Conservation (phyloP, 2,888 invertebrate genomes). For the Hesperia comma region DNA sequence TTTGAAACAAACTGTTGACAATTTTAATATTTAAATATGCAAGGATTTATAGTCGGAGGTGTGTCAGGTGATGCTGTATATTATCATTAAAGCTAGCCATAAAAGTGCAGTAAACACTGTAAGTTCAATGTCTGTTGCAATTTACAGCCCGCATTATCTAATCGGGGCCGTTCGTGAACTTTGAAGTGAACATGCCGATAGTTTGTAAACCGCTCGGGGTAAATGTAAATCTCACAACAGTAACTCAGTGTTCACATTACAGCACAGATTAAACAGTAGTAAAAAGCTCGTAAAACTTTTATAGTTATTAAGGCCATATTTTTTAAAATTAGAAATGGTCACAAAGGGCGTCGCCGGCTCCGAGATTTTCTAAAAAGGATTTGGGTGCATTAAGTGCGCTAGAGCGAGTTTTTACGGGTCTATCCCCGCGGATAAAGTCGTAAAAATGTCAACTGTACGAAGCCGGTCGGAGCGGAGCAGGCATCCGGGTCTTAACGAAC, state of each 20-base stretch:
- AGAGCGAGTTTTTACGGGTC: slow-evolving; percentile 54
- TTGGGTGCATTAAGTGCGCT: slow-evolving; percentile 63
- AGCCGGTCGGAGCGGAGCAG: slow-evolving; percentile 41
- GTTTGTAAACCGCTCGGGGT: slow-evolving; percentile 37
- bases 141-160: slow-evolving; percentile 41
- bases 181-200: slow-evolving; percentile 42
- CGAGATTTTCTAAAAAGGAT: slow-evolving; percentile 62
- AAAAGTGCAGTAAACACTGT: slow-evolving; percentile 22
- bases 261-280: slow-evolving; percentile 79
- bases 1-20: neutral
- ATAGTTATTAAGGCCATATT: slow-evolving; percentile 71
- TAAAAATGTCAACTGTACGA: slow-evolving; percentile 66
- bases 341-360: slow-evolving; percentile 64
- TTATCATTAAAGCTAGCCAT: slow-evolving; percentile 29
- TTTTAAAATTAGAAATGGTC: slow-evolving; percentile 71
- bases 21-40: slow-evolving; percentile 14
- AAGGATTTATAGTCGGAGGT: slow-evolving; percentile 42
- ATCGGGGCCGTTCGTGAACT: slow-evolving; percentile 44
- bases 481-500: slow-evolving; percentile 66
- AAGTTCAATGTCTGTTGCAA: slow-evolving; percentile 40
- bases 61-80: slow-evolving; percentile 12
- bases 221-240: slow-evolving; percentile 51
- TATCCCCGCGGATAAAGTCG: slow-evolving; percentile 70
- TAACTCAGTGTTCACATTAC: slow-evolving; percentile 64
- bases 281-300: slow-evolving; percentile 76